phyloP scores from a whole-genome alignment of 2,113 vertebrate genomes.

The Halcyon malimbica region DNA sequence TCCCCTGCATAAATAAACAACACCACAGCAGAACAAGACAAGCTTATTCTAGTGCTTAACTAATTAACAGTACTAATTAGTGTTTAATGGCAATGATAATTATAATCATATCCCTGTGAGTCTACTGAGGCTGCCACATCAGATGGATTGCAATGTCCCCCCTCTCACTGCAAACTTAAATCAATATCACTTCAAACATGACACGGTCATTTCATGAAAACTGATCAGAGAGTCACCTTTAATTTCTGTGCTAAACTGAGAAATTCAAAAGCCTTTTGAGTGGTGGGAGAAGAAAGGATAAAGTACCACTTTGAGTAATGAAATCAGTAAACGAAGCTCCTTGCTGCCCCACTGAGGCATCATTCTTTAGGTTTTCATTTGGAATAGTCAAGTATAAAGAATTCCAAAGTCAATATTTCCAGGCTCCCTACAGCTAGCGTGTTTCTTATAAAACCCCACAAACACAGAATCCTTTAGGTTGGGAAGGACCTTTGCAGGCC shows the following conservation, averaged over 20 bases:
- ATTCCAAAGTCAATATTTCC: not conserved
- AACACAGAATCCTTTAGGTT: not conserved
- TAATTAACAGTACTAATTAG: constrained; percentile 66
- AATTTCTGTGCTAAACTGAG: constrained; percentile 13
- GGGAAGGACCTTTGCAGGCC: not conserved
- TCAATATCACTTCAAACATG: constrained; percentile 21
- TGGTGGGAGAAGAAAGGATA: constrained; percentile 4
- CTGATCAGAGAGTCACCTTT: constrained; percentile 28
- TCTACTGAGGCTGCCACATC: constrained; percentile 19
- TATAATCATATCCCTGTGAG: constrained; percentile 13
- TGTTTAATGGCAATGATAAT: constrained; percentile 55
- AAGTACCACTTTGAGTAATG: not conserved
- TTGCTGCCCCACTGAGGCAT: not conserved
- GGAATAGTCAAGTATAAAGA: not conserved
- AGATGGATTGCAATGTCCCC: not conserved
- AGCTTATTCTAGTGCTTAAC: constrained; percentile 37
- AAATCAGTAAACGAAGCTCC: not conserved
- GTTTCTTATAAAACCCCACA: not conserved
- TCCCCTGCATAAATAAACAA: constrained; percentile 22
- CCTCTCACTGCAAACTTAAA: not conserved
- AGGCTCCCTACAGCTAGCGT: not conserved
- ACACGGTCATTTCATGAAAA: constrained; percentile 25
- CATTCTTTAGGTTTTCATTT: not conserved
- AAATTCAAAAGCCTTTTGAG: constrained; percentile 25
- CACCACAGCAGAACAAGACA: not conserved